Evolutionary conservation across 2,888 invertebrate species (phyloP), one percentile per base, ranked within the genome.

Genomic region (Drosophila infuscata): DNA sequence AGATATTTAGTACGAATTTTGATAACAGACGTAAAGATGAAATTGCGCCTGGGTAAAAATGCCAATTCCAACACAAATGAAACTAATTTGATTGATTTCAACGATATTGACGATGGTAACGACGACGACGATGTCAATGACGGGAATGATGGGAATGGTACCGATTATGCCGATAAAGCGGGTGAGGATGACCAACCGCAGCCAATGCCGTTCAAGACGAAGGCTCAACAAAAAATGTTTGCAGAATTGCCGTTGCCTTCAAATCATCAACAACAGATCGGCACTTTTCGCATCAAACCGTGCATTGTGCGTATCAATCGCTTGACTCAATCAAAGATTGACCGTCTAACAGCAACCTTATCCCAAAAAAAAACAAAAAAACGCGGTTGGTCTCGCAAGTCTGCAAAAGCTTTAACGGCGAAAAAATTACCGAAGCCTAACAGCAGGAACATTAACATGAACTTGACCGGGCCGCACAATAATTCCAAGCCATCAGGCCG

Each of bases 191-290:
- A 48, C 0, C 48, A 35, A n/a, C 25, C 12, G 33, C 59, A 54
- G 32, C 30, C 36, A 17, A 49, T 29, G 12, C 73, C 78, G 11
- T 72, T 73, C 7, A 90, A 90, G 36, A 90, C 90, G 9, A 87
- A 87, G 72, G 90, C 76, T 0, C 60, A 88, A 32, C 83, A 90
- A 33, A 90, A 87, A 63, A 83, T 86, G 78, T 87, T 88, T 54
- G 53, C 32, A 15, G 81, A 83, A 25, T 25, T 59, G 29, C 52
- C 54, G 35, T 7, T 51, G 12, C 20, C 11, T 0, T 17, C 11
- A 3, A 52, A 48, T n/a, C 25, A 43, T 5, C 32, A 29, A 29
- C 6, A 15, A 30, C 17, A 3, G 17, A 11, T 1, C 5, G 12
- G 12, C n/a, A 7, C n/a, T 9, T 35, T 8, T 3, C 38, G 11